These are phyloP conservation scores for Mus spicilegus DNA, from an alignment of 2,113 vertebrate genomes.

Conservation along the genomic window DNA sequence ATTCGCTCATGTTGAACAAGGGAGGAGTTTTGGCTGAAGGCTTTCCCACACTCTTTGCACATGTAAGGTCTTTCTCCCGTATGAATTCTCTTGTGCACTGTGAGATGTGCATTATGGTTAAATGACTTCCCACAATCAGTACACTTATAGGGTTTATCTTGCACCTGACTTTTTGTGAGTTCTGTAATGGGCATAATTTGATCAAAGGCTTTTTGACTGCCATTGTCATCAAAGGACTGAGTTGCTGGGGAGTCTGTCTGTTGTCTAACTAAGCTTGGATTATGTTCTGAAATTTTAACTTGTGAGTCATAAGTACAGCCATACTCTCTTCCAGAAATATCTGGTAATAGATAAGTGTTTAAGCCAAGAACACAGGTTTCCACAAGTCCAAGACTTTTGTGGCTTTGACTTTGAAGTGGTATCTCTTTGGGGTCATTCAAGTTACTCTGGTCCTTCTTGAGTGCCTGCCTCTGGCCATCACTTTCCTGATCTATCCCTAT, in stretches of 20 bases:
- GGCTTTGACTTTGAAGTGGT: neutral
- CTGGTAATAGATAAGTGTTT: neutral
- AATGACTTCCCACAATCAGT: slow-evolving; percentile 82
- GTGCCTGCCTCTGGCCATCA: neutral
- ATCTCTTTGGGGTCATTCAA: neutral
- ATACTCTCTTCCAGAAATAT: neutral
- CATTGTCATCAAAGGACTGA: neutral
- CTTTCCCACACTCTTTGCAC: slow-evolving; percentile 80
- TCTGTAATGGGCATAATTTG: rapidly evolving
- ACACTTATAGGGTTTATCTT: slow-evolving; percentile 81
- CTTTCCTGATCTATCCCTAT: neutral
- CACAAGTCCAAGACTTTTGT: neutral
- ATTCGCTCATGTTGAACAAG: slow-evolving; percentile 79
- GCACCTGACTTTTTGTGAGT: neutral
- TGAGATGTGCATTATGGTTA: slow-evolving; percentile 80
- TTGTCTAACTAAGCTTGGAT: neutral
- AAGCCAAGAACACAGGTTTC: neutral
- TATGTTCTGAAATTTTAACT: neutral
- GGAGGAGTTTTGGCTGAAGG: slow-evolving; percentile 82
- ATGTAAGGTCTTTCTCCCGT: slow-evolving; percentile 72
- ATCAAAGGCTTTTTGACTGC: neutral
- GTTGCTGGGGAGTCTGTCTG: neutral
- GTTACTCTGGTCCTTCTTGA: neutral
- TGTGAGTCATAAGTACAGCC: rapidly evolving
- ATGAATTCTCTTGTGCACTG: slow-evolving; percentile 75